Base-by-base conservation (phyloP, 2,113 vertebrate species). In the Campylomormyrus numenius region DNA sequence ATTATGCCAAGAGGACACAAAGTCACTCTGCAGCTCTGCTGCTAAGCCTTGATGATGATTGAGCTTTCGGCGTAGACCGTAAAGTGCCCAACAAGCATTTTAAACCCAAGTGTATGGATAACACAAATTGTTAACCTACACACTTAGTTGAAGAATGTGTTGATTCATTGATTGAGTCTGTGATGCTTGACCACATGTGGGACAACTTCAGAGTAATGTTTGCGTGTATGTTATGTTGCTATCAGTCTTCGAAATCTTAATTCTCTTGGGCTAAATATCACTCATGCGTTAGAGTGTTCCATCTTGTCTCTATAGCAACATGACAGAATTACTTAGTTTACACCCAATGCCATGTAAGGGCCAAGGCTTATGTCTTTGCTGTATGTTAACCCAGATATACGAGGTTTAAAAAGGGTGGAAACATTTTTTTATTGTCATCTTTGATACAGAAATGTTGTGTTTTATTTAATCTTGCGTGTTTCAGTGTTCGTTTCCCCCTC, bases 231-330 rank as follows among this genome's bases (percentile, higher is more conserved):
- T 52, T 4, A 35, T 17, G 45, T 17, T 87, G 13, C 31, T 77
- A 77, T 77, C 70, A 52, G 8, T 87, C 27, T 80, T 39, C 0
- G 88, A 91, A 92, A n/a, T 58, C 45, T 62, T 89, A 87, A 92
- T 86, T 91, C 89, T 90, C 89, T 13, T 66, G 56, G 52, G 89
- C 56, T 89, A 85, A 56, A 90, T 90, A 92, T 90, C 52, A 89
- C n/a, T 90, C 91, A 45, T 48, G 27, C 15, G 1, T 88, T 89
- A 87, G 50, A 88, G 87, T 53, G 27, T 92, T 90, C 89, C 35
- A 24, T 85, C 52, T 86, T 52, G 91, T 93, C 88, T 91, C 92
- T 91, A 93, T 92, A 91, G 93, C 88, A 92, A 91, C 92, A 53
- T 89, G 49, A 42, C 56, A 13, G 84, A 80, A 31, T 89, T 90